Percentiles rank a stretch among this genome's conserved stretches.
Conservation (phyloP, 92 coral and sea anemone species). For the Porites rus region DNA sequence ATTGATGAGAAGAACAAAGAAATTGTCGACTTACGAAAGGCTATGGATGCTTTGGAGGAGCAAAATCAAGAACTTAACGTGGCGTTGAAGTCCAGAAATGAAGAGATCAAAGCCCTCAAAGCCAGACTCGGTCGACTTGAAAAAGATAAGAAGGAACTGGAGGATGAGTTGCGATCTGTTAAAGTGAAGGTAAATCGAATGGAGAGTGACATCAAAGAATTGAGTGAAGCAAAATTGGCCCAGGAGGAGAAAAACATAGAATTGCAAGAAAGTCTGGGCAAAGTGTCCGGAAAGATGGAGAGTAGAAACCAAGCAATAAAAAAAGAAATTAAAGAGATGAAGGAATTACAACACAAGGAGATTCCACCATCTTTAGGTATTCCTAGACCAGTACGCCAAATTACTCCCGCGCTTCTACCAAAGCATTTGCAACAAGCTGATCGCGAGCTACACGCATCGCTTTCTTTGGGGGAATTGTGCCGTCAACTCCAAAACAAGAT, state of each 20-base stretch:
- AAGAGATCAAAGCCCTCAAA: slow-evolving; percentile 48
- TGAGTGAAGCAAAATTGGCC: slow-evolving; percentile 35
- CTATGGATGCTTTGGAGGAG: slow-evolving; percentile 33
- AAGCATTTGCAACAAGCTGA: slow-evolving; percentile 17
- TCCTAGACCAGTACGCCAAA: slow-evolving; percentile 24
- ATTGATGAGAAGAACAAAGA: slow-evolving; percentile 46
- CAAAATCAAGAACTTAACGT: slow-evolving; percentile 53
- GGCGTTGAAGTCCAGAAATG: slow-evolving; percentile 32
- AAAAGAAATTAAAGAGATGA: slow-evolving; percentile 50
- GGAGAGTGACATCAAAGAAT: slow-evolving; percentile 44
- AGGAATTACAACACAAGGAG: slow-evolving; percentile 40
- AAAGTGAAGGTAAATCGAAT: slow-evolving; percentile 43
- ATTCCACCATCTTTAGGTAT: not conserved
- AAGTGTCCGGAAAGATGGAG: slow-evolving; percentile 14
- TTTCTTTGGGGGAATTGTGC: slow-evolving; percentile 55
- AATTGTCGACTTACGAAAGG: slow-evolving; percentile 26
- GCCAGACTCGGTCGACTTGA: slow-evolving; percentile 52
- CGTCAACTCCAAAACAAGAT: slow-evolving; percentile 43
- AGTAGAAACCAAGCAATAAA: slow-evolving; percentile 37
- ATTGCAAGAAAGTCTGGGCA: slow-evolving; percentile 20
- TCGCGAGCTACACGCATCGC: slow-evolving; percentile 33
- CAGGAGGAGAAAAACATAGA: slow-evolving; percentile 52
- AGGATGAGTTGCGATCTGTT: slow-evolving; percentile 50
- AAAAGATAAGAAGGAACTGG: slow-evolving; percentile 51
- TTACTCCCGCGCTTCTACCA: slow-evolving; percentile 7